Percentiles rank a stretch among this genome's conserved stretches.
Conservation (phyloP, 2,888 invertebrate genomes). For the Terebella lapidaria region DNA sequence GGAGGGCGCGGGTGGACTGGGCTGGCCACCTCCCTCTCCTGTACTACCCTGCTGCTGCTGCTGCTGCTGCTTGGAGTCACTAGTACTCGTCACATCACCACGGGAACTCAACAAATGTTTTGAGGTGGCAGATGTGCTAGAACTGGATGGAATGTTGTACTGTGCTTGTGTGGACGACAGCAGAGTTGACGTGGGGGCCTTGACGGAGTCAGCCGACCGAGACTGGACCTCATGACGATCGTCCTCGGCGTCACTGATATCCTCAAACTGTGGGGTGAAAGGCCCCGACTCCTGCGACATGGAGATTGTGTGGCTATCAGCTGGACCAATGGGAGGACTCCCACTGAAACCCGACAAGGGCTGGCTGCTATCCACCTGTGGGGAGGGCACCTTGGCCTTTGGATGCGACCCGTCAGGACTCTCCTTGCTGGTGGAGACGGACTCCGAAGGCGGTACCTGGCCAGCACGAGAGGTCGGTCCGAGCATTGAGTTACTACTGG, state of each 20-base stretch:
- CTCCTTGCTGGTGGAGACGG: not conserved
- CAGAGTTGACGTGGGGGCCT: not conserved
- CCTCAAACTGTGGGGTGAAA: slow-evolving; percentile 30
- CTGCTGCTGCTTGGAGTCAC: not conserved
- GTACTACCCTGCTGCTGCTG: too few species aligned
- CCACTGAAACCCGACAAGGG: not conserved
- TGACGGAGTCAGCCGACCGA: not conserved
- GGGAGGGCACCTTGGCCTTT: not conserved
- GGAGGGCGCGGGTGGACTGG: not conserved
- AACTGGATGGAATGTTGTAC: not conserved
- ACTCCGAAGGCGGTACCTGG: not conserved
- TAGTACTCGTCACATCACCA: slow-evolving; percentile 2
- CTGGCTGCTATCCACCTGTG: not conserved
- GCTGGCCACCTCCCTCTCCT: not conserved
- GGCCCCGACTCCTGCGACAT: slow-evolving; percentile 18
- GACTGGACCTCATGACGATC: slow-evolving; percentile 4
- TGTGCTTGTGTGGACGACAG: not conserved
- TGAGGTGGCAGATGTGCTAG: not conserved
- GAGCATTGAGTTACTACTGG: not conserved
- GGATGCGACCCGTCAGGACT: not conserved
- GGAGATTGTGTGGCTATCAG: slow-evolving; percentile 4
- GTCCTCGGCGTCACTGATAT: slow-evolving; percentile 28
- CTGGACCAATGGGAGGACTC: too few species aligned
- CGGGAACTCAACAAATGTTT: too few species aligned
- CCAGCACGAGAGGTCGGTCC: not conserved